These are phyloP conservation scores for Colletes collaris DNA, from an alignment of 2,888 invertebrate genomes.

Conservation along the genomic window DNA sequence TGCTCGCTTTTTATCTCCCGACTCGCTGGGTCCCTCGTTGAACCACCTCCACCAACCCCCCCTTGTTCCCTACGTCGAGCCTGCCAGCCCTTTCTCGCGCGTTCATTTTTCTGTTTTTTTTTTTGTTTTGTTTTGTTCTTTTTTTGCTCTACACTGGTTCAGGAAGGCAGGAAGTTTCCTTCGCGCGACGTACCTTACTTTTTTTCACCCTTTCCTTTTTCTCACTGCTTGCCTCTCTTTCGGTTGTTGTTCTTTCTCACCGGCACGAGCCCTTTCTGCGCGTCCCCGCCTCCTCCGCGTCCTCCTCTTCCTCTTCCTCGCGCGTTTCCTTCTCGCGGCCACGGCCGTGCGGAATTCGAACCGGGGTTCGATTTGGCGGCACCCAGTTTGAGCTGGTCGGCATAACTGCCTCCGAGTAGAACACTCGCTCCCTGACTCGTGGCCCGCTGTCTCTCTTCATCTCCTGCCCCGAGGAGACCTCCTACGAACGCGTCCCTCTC, in stretches of 20 bases:
- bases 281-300: constrained; percentile 9
- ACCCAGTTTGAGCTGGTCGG: constrained; percentile 78
- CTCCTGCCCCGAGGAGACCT: background rate
- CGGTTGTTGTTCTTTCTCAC: constrained; percentile 46
- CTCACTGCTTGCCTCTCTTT: constrained; percentile 1
- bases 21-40: constrained; percentile 29
- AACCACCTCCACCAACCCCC: background rate
- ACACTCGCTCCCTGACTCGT: constrained; percentile 70
- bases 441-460: constrained; percentile 2
- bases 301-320: constrained; percentile 37
- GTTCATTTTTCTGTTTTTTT: background rate
- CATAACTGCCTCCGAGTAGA: constrained; percentile 79
- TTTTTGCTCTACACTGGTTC: constrained; percentile 34
- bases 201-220: background rate
- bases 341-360: constrained; percentile 69
- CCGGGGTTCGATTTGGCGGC: constrained; percentile 72
- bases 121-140: constrained; percentile 1
- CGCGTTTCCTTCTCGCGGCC: constrained; percentile 41
- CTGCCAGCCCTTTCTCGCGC: too few species aligned
- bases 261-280: constrained; percentile 7
- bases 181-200: constrained; percentile 57
- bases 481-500: background rate
- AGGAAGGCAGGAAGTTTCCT: constrained; percentile 59
- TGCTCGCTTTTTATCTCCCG: constrained; percentile 23
- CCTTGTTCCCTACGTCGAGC: background rate